phyloP scores from a whole-genome alignment of 2,113 vertebrate species.

The Balaeniceps rex region DNA sequence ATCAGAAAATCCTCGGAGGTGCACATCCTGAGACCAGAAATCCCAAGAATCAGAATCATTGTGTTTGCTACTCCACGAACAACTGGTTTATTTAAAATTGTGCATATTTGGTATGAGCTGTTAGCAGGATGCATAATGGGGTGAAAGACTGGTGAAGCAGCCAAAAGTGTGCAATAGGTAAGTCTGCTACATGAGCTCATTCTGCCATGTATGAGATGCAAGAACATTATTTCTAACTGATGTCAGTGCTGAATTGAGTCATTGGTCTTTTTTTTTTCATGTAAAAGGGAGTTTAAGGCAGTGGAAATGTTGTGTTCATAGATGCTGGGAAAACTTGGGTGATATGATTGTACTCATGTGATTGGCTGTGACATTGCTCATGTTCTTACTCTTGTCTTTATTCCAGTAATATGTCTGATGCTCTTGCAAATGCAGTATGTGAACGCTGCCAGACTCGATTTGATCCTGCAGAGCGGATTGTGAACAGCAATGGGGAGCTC shows the following conservation, averaged over 20 bases:
- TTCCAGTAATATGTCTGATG: conserved; percentile 75
- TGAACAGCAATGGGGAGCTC: conserved; percentile 76
- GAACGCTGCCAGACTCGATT: conserved; percentile 74
- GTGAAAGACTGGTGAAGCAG: neutral
- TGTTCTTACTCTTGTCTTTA: neutral
- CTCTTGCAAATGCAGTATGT: conserved; percentile 71
- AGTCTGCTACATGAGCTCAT: neutral
- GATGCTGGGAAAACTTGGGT: neutral
- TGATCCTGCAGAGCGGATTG: conserved; percentile 66
- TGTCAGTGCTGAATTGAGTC: neutral
- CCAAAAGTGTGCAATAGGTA: neutral
- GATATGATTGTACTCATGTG: neutral
- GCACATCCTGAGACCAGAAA: neutral
- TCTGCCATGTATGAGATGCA: neutral
- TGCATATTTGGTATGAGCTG: neutral
- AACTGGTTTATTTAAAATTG: neutral
- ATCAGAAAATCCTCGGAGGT: neutral
- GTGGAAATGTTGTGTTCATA: neutral
- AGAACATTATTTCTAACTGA: neutral
- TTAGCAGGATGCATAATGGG: neutral
- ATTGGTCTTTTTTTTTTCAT: too few relatives aligned
- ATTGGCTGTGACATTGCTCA: neutral
- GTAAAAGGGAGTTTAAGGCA: neutral
- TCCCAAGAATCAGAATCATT: neutral
- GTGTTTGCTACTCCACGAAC: neutral